A percentile compares a stretch with the other conserved stretches of the same genome.
phyloP scores from a whole-genome alignment of 1,140 invertebrate species.

The Chymomyza costata region DNA sequence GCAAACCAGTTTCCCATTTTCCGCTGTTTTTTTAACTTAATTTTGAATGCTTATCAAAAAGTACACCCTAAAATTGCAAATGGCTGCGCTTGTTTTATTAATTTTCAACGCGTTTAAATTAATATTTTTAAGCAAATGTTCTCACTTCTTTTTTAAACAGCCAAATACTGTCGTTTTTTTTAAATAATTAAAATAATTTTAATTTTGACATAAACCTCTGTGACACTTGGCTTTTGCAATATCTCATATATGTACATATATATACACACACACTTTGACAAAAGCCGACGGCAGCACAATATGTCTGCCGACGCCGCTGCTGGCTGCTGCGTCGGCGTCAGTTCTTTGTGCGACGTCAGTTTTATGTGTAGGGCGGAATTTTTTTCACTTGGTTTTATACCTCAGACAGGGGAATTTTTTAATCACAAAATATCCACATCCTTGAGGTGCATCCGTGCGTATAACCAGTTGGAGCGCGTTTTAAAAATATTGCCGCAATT shows the following conservation, averaged over 20 bases:
- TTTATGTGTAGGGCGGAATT: conserved; percentile 38
- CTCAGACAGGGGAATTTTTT: conserved; percentile 73
- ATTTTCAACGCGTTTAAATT: conserved; percentile 2
- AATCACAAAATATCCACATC: conserved; percentile 73
- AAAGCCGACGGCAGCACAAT: conserved; percentile 18
- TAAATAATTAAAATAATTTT: conserved; percentile 25
- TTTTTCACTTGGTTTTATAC: conserved; percentile 54
- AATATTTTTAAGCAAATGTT: conserved; percentile 16
- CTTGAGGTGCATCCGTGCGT: conserved; percentile 48
- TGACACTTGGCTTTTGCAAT: too few relatives aligned
- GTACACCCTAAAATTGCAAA: conserved; percentile 34
- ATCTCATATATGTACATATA: conserved; percentile 20
- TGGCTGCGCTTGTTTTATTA: conserved; percentile 18
- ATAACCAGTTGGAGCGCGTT: conserved; percentile 38
- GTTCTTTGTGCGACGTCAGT: conserved; percentile 24
- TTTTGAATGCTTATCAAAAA: conserved; percentile 5
- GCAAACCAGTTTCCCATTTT: conserved; percentile 3
- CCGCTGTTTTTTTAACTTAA: conserved; percentile 4
- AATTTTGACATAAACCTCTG: conserved; percentile 12
- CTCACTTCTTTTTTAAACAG: conserved; percentile 20
- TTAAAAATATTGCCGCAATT: conserved; percentile 37
- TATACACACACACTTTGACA: conserved; percentile 11
- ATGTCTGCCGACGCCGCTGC: conserved; percentile 18
- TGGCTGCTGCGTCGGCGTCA: conserved; percentile 34
- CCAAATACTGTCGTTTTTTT: conserved; percentile 9